phyloP scores from a whole-genome alignment of 2,797 vertebrate species.

The Enteromius mattozi region DNA sequence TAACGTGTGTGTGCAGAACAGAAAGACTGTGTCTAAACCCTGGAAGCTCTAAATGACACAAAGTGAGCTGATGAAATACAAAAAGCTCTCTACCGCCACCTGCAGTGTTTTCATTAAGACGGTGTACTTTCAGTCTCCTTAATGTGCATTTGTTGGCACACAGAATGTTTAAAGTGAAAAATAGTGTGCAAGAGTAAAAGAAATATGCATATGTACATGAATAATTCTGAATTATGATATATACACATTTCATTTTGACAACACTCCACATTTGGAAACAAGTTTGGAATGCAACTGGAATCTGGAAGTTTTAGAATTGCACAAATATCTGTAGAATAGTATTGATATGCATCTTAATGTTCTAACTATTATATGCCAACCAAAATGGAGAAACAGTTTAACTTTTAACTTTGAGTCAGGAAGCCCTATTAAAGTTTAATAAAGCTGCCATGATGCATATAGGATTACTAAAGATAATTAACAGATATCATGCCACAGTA shows the following conservation, averaged over 20 bases:
- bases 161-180: conserved; percentile 13
- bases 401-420: background rate
- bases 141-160: background rate
- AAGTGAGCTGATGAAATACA: background rate
- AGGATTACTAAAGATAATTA: background rate
- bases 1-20: conserved; percentile 6
- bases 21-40: conserved; percentile 26
- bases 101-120: background rate
- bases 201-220: background rate
- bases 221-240: background rate
- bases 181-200: background rate
- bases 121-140: background rate
- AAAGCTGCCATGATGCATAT: conserved; percentile 16
- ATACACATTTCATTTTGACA: background rate
- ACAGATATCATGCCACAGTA: background rate
- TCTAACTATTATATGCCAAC: background rate
- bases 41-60: background rate
- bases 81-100: conserved; percentile 16
- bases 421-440: background rate
- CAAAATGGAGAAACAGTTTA: background rate
- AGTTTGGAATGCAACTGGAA: background rate
- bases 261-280: background rate
- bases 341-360: background rate
- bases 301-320: conserved; percentile 6
- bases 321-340: background rate